Evolutionary conservation across 2,888 invertebrate species (phyloP), one percentile per base, ranked within the genome.

Genomic region (Apodemia duryi): DNA sequence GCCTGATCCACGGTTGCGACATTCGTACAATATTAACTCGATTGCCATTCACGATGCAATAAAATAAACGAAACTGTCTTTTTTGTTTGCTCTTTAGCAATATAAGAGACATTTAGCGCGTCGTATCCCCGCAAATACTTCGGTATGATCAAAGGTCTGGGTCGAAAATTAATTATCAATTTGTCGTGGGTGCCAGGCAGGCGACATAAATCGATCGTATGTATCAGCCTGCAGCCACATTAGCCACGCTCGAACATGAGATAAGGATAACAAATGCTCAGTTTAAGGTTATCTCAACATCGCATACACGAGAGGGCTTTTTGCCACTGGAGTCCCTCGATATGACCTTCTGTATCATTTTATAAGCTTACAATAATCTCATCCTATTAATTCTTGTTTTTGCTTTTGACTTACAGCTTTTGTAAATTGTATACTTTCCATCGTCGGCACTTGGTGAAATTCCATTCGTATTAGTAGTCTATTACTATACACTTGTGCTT

Each of bases 231-330:
- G 83, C 85, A 83, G 84, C 82, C 90, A 85, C 89, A 91, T 91
- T 89, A 90, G 90, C 90, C 85, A 91, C 90, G 91, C 87, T 87
- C 85, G 77, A 81, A 77, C 85, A 79, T 77, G 74, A 86, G 90
- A 91, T 91, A 91, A 90, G 88, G 86, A 90, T 90, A 90, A 90
- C 90, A 91, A 91, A 91, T 91, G 90, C 88, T 84, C 88, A 88
- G 89, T 91, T 91, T 91, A 89, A 87, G 84, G 87, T 90, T 91
- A 91, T 91, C 90, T 90, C 79, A 81, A 82, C 85, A 91, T 91
- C 91, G 86, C 86, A 85, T 88, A 90, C 90, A 90, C 78, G 86
- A 81, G 87, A 89, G 88, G 84, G 90, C 91, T 91, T 91, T 91
- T 91, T 91, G 91, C 91, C 90, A 91, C 91, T 82, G 88, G 82